Evolutionary conservation across 2,797 vertebrate genomes (phyloP).

Genomic region (Helicolenus hilgendorfi): DNA sequence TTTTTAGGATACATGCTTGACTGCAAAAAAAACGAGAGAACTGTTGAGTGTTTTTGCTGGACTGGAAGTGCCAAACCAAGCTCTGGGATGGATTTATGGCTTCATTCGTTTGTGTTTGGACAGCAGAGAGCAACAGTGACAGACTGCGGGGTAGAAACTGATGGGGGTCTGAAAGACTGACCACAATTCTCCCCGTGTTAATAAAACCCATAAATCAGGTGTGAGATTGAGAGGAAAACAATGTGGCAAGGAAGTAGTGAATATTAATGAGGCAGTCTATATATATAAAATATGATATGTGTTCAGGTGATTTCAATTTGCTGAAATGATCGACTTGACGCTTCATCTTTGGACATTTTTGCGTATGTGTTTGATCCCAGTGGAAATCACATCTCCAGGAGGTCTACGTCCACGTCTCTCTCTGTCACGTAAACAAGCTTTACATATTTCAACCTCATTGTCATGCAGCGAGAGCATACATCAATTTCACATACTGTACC

Average conservation of each 20-base stretch:
- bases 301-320: neutral
- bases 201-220: slow-evolving; percentile 41
- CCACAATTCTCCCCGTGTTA: neutral
- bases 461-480: neutral
- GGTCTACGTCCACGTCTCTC: too few relatives aligned
- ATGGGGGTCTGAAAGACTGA: slow-evolving; percentile 14
- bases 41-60: neutral
- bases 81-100: slow-evolving; percentile 35
- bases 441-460: slow-evolving; percentile 4
- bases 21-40: neutral
- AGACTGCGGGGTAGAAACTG: neutral
- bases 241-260: neutral
- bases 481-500: neutral
- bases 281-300: neutral
- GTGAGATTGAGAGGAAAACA: neutral
- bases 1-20: neutral
- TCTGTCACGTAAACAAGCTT: neutral
- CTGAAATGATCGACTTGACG: neutral
- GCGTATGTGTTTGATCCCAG: neutral
- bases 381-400: neutral
- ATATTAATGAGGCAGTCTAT: neutral
- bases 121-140: neutral
- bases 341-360: neutral
- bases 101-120: slow-evolving; percentile 51
- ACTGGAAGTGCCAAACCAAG: neutral